A percentile compares a stretch with the other conserved stretches of the same genome.
These are phyloP conservation scores for Aleiodes alternator DNA, from an alignment of 2,888 invertebrate genomes.

Conservation along the genomic window DNA sequence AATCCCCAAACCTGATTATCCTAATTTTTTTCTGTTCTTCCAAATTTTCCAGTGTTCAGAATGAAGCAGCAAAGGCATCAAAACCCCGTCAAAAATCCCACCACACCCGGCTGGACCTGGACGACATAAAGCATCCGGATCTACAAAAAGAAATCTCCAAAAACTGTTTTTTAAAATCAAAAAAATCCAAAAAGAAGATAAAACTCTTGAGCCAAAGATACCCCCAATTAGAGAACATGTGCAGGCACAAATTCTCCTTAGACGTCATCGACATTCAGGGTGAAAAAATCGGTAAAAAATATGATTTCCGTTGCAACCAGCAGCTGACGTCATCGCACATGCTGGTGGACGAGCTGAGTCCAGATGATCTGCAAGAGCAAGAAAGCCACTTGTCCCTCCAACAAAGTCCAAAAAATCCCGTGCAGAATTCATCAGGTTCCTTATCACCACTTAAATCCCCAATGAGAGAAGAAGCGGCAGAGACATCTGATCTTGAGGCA, in stretches of 20 bases:
- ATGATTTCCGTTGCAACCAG: conserved; percentile 70
- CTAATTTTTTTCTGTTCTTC: too few relatives aligned
- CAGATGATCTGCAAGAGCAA: conserved; percentile 54
- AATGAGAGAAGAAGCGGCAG: not conserved
- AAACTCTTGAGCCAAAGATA: conserved; percentile 68
- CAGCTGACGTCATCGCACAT: conserved; percentile 63
- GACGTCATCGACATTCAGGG: conserved; percentile 64
- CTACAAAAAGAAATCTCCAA: conserved; percentile 61
- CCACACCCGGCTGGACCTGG: conserved; percentile 56
- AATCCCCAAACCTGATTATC: too few relatives aligned
- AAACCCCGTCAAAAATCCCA: conserved; percentile 53
- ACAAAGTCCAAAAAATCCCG: not conserved
- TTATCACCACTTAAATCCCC: not conserved
- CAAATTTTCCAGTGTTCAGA: conserved; percentile 52
- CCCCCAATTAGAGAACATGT: conserved; percentile 64
- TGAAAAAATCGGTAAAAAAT: conserved; percentile 70
- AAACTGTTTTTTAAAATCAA: conserved; percentile 63
- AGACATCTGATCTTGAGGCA: conserved; percentile 11
- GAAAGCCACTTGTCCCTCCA: too few relatives aligned
- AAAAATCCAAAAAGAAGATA: conserved; percentile 54
- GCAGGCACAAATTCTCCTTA: conserved; percentile 55
- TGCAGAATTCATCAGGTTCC: not conserved
- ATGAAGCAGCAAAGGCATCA: conserved; percentile 49
- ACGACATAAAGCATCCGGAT: conserved; percentile 63
- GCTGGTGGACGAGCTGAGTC: conserved; percentile 66